Evolutionary conservation across 2,888 invertebrate genomes (phyloP), one percentile per base, ranked within the genome.

Genomic region (Polyommatus iphigenia): DNA sequence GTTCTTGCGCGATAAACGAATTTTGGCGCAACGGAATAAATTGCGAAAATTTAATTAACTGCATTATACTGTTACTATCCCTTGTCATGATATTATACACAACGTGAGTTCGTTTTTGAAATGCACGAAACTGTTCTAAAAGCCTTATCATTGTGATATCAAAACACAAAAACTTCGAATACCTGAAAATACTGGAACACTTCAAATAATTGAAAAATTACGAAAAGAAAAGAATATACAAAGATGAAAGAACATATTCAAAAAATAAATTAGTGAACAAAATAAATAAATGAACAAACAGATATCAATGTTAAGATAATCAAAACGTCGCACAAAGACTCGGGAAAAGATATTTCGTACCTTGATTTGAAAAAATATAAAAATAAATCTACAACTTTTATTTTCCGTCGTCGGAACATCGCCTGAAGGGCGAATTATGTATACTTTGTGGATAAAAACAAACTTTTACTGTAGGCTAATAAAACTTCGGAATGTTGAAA

Each of bases 71-170:
- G 7, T 7, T 36, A 36, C 36, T 7, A n/a, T n/a, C n/a, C n/a
- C n/a, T n/a, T n/a, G n/a, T n/a, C n/a, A n/a, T n/a, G n/a, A n/a
- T n/a, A n/a, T n/a, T n/a, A n/a, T n/a, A n/a, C n/a, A n/a, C n/a
- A n/a, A n/a, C n/a, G n/a, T n/a, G n/a, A n/a, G n/a, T n/a, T n/a
- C 57, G 57, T 50, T 73, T 73, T 73, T 7, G 4, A 73, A 73
- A 75, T 75, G 20, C 6, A 75, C 29, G 29, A 24, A 75, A 50
- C 50, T 3, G 13, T 73, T 46, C 72, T 41, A 20, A 73, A 73
- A 73, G 24, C 46, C 72, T 72, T n/a, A n/a, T n/a, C n/a, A n/a
- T n/a, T n/a, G n/a, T n/a, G n/a, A n/a, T n/a, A n/a, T n/a, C n/a
- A n/a, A n/a, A n/a, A n/a, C n/a, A n/a, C n/a, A n/a, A n/a, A n/a